A percentile compares a stretch with the other conserved stretches of the same genome.
Conservation (phyloP, 2,888 invertebrate genomes). For the Agonopterix heracliana region DNA sequence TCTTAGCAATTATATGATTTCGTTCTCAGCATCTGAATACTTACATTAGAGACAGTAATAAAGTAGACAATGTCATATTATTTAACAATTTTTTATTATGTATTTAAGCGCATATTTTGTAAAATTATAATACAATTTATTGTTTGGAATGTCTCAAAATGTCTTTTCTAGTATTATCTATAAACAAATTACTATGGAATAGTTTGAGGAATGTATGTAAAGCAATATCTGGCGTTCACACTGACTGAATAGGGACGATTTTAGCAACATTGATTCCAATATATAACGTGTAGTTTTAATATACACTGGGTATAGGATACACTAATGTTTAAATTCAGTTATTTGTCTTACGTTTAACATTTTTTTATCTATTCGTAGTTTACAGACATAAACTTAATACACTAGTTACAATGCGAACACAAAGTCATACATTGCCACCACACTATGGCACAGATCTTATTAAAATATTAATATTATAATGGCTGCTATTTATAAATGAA, state of each 20-base stretch:
- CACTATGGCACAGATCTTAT: constrained; percentile 73
- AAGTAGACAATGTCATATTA: constrained; percentile 53
- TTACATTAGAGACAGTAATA: constrained; percentile 65
- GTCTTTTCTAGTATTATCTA: constrained; percentile 40
- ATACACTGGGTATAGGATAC: constrained; percentile 35
- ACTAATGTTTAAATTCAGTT: constrained; percentile 33
- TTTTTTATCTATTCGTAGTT: constrained; percentile 58
- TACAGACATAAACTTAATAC: constrained; percentile 62
- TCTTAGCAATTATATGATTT: constrained; percentile 73
- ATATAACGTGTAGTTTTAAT: constrained; percentile 17
- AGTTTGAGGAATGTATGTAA: constrained; percentile 52
- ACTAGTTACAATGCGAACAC: constrained; percentile 61
- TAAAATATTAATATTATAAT: constrained; percentile 45
- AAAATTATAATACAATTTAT: constrained; percentile 42
- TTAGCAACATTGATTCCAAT: constrained; percentile 25
- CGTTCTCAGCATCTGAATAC: constrained; percentile 71
- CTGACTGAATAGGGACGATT: constrained; percentile 14
- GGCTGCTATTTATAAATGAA: constrained; percentile 27
- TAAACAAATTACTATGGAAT: constrained; percentile 28
- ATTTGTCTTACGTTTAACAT: constrained; percentile 51
- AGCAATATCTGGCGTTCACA: constrained; percentile 32
- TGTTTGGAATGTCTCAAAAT: constrained; percentile 60
- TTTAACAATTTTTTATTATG: constrained; percentile 52
- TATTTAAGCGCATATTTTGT: constrained; percentile 66
- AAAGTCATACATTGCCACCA: constrained; percentile 63